These are phyloP conservation scores for Apocrypta bakeri DNA, from an alignment of 1,140 invertebrate species.

Conservation along the genomic window DNA sequence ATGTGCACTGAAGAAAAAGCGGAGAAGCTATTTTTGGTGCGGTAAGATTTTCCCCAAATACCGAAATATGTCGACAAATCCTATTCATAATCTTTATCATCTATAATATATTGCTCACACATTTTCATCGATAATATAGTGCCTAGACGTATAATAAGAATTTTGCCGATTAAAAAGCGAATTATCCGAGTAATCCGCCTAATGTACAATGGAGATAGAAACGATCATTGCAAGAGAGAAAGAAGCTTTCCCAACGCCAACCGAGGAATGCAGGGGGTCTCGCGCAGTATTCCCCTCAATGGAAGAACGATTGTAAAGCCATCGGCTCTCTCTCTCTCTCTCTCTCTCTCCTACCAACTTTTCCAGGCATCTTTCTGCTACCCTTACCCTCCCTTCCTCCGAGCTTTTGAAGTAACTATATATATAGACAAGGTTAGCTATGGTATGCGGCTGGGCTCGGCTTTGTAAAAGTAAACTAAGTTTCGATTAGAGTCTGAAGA, in stretches of 20 bases:
- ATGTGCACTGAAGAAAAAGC: not conserved
- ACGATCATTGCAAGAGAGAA: conserved; percentile 16
- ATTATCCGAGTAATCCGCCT: conserved; percentile 43
- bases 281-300: not conserved
- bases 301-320: conserved; percentile 53
- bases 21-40: not conserved
- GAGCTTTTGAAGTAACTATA: conserved; percentile 46
- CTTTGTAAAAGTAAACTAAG: conserved; percentile 59
- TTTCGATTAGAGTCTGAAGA: conserved; percentile 59
- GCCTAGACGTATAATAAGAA: conserved; percentile 24
- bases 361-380: conserved; percentile 25
- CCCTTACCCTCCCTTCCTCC: not conserved
- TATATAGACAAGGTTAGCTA: conserved; percentile 4
- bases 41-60: not conserved
- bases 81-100: too few species aligned
- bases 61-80: conserved; percentile 26
- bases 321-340: conserved; percentile 24
- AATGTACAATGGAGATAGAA: conserved; percentile 44
- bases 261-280: not conserved
- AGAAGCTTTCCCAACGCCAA: not conserved
- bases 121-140: too few species aligned
- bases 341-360: conserved; percentile 19
- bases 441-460: conserved; percentile 33
- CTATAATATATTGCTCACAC: not conserved
- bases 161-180: conserved; percentile 40